phyloP scores from a whole-genome alignment of 2,888 invertebrate species.

The Parnassius smintheus region DNA sequence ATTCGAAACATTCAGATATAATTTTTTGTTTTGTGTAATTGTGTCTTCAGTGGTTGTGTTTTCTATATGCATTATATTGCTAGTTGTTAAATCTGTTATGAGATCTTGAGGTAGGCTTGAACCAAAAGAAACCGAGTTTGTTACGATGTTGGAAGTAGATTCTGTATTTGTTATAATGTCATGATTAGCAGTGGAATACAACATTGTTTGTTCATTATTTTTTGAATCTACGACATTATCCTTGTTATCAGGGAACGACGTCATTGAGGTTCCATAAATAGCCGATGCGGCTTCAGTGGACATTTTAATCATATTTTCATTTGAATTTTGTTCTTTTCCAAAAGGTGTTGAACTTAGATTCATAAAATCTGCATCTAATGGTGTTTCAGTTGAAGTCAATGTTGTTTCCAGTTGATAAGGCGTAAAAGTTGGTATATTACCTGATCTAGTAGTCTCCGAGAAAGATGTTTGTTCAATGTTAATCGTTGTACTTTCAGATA shows the following conservation, averaged over 20 bases:
- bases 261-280: background rate
- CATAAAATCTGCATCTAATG: constrained; percentile 1
- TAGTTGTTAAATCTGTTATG: too few species aligned
- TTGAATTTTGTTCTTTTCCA: background rate
- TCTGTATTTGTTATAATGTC: background rate
- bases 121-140: too few species aligned
- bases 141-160: background rate
- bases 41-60: too few species aligned
- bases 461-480: background rate
- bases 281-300: background rate
- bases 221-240: too few species aligned
- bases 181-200: background rate
- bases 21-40: too few species aligned
- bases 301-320: background rate
- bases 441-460: background rate
- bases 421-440: too few species aligned
- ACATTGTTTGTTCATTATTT: background rate
- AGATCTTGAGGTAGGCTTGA: too few species aligned
- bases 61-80: too few species aligned
- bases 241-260: background rate
- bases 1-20: too few species aligned
- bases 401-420: background rate
- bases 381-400: background rate
- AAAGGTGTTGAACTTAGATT: background rate
- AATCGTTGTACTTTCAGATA: background rate